Evolutionary conservation across 1,140 invertebrate genomes (phyloP).

Genomic region (Meloidogyne floridensis): DNA sequence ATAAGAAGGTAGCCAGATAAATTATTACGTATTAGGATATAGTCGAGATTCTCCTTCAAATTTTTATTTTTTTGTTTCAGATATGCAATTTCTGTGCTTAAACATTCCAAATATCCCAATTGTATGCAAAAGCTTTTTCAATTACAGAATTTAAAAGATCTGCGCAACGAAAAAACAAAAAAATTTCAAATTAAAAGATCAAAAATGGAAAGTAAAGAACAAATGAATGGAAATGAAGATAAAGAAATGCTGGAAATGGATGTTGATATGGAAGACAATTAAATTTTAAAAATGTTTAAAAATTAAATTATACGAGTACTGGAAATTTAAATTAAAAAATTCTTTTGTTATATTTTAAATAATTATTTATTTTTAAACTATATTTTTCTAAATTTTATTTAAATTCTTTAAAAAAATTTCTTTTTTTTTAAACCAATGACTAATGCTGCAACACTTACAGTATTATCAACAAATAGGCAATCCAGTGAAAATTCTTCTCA

Average conservation of each 20-base stretch:
- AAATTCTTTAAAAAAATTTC: no score
- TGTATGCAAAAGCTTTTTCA: conserved; percentile 10
- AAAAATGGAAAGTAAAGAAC: neutral
- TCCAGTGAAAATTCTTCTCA: neutral
- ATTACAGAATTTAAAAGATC: conserved; percentile 14
- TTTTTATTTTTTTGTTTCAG: neutral
- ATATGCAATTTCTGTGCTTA: conserved; percentile 26
- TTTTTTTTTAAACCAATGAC: no score
- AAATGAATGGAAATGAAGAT: neutral
- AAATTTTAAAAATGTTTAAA: no score
- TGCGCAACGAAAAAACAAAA: conserved; percentile 12
- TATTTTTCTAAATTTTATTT: no score
- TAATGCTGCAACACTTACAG: neutral
- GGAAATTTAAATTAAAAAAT: no score
- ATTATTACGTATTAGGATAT: no score
- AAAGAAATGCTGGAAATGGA: neutral
- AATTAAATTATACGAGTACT: no score
- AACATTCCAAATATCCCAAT: conserved; percentile 7
- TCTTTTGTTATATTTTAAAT: no score
- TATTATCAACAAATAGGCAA: neutral
- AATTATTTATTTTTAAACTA: no score
- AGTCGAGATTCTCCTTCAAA: neutral
- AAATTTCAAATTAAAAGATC: conserved; percentile 9
- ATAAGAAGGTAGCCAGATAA: no score
- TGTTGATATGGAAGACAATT: neutral